Evolutionary conservation across 2,113 vertebrate genomes (phyloP), one percentile per base, ranked within the genome.

Genomic region (Lota lota): DNA sequence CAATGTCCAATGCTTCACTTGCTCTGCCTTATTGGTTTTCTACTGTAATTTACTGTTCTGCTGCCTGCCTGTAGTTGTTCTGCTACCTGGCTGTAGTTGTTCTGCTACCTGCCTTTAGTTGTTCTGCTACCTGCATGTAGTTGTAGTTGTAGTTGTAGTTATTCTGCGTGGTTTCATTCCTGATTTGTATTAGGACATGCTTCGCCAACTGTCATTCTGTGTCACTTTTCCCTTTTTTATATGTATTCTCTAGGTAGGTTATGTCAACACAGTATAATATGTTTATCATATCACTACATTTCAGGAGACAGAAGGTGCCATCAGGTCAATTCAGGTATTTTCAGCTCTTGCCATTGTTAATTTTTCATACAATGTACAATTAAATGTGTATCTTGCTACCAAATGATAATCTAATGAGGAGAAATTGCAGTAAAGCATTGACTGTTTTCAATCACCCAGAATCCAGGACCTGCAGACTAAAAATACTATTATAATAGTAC

Each of bases 251-350:
- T 33, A 5, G 28, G 28, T 47, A 47, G 7, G 40, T 47, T 47
- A 47, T 47, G 40, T 47, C 40, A 14, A 12, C 40, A 47, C 10
- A 47, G 8, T 11, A 47, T 47, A 47, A 47, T 47, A 47, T 47
- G 40, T 47, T 47, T 47, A 47, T 47, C 8, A 51, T 65, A 16
- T 51, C 36, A 50, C 28, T 0, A 20, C 57, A 24, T 79, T 84
- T 69, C 67, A 88, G 87, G 24, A 79, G n/a, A 36, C 16, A 54
- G 20, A 28, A 24, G 60, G 33, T 51, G 66, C 40, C 68, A 51
- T 57, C 64, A 81, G 36, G 67, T 21, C 60, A 10, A 33, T 79
- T 40, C 77, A 81, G 80, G 85, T 87, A 85, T 24, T 68, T 36
- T 68, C 60, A 10, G 3, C 10, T 22, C 5, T 58, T 62, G 47